Percentiles rank a stretch among this genome's conserved stretches.
These are phyloP conservation scores for Trichopria drosophilae DNA, from an alignment of 2,888 invertebrate genomes.

Conservation along the genomic window DNA sequence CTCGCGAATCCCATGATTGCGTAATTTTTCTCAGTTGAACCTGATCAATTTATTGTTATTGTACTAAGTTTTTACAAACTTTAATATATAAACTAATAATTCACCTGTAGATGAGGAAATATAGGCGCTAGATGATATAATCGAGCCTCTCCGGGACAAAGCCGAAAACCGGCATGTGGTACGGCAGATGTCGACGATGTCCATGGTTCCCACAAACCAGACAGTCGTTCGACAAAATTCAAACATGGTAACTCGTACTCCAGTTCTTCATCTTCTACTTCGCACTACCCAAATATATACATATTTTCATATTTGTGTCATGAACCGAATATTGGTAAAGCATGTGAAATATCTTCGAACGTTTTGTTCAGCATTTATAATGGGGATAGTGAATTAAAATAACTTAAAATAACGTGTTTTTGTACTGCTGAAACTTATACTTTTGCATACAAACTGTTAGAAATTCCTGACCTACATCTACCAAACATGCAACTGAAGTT, in stretches of 20 bases:
- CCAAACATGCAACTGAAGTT: no score
- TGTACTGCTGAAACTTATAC: neutral
- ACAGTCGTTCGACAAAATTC: slow-evolving; percentile 67
- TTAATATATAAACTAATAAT: slow-evolving; percentile 1
- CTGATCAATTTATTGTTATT: slow-evolving; percentile 49
- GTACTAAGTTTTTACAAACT: neutral
- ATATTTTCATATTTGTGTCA: no score
- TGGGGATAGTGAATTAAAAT: slow-evolving; percentile 10
- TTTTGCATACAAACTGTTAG: no score
- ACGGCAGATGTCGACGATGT: slow-evolving; percentile 59
- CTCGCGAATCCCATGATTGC: slow-evolving; percentile 60
- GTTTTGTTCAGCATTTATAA: no score
- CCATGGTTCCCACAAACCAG: slow-evolving; percentile 69
- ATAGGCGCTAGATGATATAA: slow-evolving; percentile 67
- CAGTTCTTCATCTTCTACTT: slow-evolving; percentile 68
- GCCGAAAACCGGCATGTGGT: slow-evolving; percentile 68
- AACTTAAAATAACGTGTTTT: neutral
- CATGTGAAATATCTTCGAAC: no score
- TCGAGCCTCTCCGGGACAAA: slow-evolving; percentile 63
- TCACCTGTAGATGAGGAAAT: slow-evolving; percentile 70
- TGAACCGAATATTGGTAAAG: no score
- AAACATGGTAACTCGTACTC: slow-evolving; percentile 78
- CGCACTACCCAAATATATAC: no score
- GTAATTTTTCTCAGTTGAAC: slow-evolving; percentile 65
- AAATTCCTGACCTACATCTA: no score